A percentile compares a stretch with the other conserved stretches of the same genome.
These are phyloP conservation scores for Tragelaphus strepsiceros DNA, from an alignment of 2,113 vertebrate genomes.

Conservation along the genomic window DNA sequence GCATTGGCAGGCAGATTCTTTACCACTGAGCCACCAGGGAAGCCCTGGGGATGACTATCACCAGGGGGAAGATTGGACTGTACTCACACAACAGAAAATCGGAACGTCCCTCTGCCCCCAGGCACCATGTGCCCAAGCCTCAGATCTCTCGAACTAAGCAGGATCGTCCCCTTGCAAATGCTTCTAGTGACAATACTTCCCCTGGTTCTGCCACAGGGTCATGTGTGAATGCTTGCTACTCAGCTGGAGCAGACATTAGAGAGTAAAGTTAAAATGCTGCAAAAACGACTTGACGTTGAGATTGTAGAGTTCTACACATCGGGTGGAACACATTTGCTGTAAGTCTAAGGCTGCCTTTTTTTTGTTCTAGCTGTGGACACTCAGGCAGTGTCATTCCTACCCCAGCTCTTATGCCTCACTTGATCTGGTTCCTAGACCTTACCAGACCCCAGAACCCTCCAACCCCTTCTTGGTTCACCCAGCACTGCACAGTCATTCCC, in stretches of 20 bases:
- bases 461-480: neutral
- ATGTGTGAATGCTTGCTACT: neutral
- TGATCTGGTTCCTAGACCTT: neutral
- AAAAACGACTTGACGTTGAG: neutral
- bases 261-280: neutral
- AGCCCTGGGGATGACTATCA: neutral
- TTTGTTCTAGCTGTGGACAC: neutral
- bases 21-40: neutral
- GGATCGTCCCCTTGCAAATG: neutral
- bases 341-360: neutral
- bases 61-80: too few relatives aligned
- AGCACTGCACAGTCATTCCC: neutral
- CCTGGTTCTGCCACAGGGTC: neutral
- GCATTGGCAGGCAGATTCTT: neutral
- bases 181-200: neutral
- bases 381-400: neutral
- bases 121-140: fast-evolving
- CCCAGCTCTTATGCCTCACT: neutral
- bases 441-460: neutral
- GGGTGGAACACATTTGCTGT: neutral
- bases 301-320: neutral
- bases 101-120: neutral
- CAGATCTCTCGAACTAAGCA: neutral
- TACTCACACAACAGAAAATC: neutral
- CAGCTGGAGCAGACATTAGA: too few relatives aligned